Evolutionary conservation across 1,140 invertebrate genomes (phyloP), one percentile per base, ranked within the genome.

Genomic region (Drosophila setifemur): DNA sequence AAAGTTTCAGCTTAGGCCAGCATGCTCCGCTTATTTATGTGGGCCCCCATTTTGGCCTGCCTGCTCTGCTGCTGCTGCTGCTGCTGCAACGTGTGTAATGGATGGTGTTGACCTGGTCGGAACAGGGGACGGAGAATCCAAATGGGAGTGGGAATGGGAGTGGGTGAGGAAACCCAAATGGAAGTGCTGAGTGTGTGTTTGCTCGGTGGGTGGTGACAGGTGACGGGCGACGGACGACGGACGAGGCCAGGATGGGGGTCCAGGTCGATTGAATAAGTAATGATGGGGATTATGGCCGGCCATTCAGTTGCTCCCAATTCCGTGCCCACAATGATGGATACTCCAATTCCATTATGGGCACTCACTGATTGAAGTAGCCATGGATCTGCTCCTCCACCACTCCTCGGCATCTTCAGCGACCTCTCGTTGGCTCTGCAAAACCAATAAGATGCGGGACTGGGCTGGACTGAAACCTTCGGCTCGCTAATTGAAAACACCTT

Each of bases 401-500:
- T 72, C 85, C 29, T 57, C 52, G 18, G 25, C 72, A 50, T 39
- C 61, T 72, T 25, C 14, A 67, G 52, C n/a, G n/a, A 33, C 40
- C 21, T 14, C 19, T 29, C 26, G 35, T 55, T 33, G 4, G 35
- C 28, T 86, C 79, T 85, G 74, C 79, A 67, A 43, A 82, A 77
- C 47, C 68, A 47, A 79, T 85, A 49, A 49, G 4, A 37, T 9
- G 39, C 28, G 21, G 18, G 45, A 39, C 35, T n/a, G n/a, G n/a
- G n/a, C n/a, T n/a, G n/a, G n/a, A n/a, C n/a, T n/a, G 26, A 28
- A 28, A 9, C 26, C 2, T 3, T 9, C 26, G 39, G 78, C 53
- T 69, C 55, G 81, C 81, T 85, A 85, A 85, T 85, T 85, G 82
- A 81, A 86, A 73, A 66, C 81, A 85, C 81, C 81, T 85, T 81